These are phyloP conservation scores for Bombus terrestris DNA, from an alignment of 1,140 invertebrate genomes.

Conservation along the genomic window DNA sequence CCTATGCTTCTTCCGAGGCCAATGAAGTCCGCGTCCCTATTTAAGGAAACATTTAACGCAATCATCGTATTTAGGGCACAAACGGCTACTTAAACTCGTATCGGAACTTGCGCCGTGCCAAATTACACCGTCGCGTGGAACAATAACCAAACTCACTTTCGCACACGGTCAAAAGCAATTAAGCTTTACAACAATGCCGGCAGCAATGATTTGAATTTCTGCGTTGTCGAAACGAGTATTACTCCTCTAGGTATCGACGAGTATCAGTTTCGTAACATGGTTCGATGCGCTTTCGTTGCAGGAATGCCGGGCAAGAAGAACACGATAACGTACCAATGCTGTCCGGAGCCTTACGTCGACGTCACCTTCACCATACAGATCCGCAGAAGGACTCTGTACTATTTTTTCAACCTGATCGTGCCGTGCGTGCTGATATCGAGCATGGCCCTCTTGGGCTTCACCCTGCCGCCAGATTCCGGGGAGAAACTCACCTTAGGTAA, in stretches of 20 bases:
- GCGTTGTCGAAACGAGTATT: neutral
- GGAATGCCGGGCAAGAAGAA: constrained; percentile 94
- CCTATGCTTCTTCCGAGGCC: neutral
- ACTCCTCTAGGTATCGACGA: neutral
- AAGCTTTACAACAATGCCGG: neutral
- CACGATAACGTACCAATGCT: constrained; percentile 91
- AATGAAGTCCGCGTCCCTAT: neutral
- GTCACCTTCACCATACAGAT: constrained; percentile 99
- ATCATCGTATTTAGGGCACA: neutral
- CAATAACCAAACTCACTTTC: neutral
- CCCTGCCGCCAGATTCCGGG: constrained; percentile 98
- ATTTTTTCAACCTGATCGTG: constrained; percentile 99
- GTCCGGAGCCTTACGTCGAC: constrained; percentile 97
- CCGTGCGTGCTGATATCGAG: constrained; percentile 99
- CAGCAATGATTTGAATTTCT: neutral
- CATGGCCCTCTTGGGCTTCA: constrained; percentile 98
- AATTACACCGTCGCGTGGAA: neutral
- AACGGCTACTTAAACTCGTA: neutral
- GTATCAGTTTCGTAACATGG: neutral
- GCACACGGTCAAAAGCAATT: neutral
- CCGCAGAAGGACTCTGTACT: constrained; percentile 97
- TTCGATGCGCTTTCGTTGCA: constrained; percentile 77
- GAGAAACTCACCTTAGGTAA: constrained; percentile 99
- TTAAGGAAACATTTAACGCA: neutral
- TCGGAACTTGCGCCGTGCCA: neutral